Conservation (phyloP, 2,113 vertebrate genomes). For the Ciconia maguari region DNA sequence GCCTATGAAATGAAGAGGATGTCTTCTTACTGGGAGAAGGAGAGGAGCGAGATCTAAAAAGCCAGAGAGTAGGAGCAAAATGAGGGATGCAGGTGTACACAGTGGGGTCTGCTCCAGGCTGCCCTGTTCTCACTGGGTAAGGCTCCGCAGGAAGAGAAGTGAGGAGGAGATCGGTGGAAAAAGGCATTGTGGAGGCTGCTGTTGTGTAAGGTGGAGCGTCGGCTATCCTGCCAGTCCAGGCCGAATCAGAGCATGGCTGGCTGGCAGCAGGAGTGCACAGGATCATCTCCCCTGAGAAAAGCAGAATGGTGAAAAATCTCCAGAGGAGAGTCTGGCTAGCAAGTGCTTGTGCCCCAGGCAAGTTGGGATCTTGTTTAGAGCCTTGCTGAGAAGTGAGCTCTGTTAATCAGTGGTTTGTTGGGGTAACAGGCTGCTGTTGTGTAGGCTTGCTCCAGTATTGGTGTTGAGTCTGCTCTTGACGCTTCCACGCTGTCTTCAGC, state of each 20-base stretch:
- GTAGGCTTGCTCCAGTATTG: background rate
- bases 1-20: background rate
- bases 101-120: background rate
- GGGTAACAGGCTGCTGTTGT: rapidly evolving
- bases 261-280: rapidly evolving
- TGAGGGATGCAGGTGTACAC: background rate
- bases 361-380: background rate
- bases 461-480: background rate
- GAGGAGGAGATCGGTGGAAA: background rate
- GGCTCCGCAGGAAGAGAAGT: background rate
- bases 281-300: background rate
- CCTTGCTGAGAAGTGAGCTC: background rate
- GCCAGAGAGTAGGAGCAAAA: background rate
- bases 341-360: background rate
- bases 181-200: background rate
- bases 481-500: background rate
- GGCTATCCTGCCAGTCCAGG: background rate
- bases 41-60: background rate
- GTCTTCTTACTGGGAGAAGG: background rate
- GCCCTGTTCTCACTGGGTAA: background rate
- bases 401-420: background rate
- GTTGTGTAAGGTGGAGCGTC: rapidly evolving
- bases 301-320: background rate
- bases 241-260: rapidly evolving
- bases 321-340: background rate